Evolutionary conservation across 2,797 vertebrate genomes (phyloP).

Genomic region (Enteromius unitaeniatus): DNA sequence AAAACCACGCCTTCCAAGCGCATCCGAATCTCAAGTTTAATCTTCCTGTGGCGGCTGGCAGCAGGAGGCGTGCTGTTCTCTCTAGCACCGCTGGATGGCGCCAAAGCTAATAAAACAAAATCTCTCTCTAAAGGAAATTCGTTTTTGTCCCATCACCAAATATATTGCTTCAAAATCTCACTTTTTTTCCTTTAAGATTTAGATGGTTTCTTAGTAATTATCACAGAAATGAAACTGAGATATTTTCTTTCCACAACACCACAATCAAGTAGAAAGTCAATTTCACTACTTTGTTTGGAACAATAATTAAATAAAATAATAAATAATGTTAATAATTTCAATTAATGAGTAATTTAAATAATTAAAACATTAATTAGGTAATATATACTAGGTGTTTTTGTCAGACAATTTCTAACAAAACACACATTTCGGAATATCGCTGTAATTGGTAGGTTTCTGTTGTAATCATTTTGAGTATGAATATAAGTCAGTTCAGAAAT

Average conservation of each 20-base stretch:
- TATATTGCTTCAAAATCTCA: neutral
- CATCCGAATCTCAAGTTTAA: conserved; percentile 26
- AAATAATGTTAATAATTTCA: too few species aligned
- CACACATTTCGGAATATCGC: neutral
- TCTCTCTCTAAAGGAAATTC: neutral
- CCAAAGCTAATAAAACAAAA: neutral
- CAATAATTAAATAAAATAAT: too few species aligned
- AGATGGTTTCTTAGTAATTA: too few species aligned
- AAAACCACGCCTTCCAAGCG: conserved; percentile 77
- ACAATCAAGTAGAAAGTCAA: neutral
- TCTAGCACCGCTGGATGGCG: conserved; percentile 11
- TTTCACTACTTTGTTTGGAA: neutral
- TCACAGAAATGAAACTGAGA: neutral
- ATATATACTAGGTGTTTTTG: neutral
- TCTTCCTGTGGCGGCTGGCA: neutral
- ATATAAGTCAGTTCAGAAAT: neutral
- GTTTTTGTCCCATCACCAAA: neutral
- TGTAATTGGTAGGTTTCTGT: neutral
- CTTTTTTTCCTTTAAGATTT: neutral
- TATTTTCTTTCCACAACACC: neutral
- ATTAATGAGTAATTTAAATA: neutral
- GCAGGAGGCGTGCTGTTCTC: neutral
- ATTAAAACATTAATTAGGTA: too few species aligned
- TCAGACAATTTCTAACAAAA: neutral
- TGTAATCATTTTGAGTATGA: neutral